Evolutionary conservation across 2,797 vertebrate species (phyloP).

Genomic region (Botia kubotai): DNA sequence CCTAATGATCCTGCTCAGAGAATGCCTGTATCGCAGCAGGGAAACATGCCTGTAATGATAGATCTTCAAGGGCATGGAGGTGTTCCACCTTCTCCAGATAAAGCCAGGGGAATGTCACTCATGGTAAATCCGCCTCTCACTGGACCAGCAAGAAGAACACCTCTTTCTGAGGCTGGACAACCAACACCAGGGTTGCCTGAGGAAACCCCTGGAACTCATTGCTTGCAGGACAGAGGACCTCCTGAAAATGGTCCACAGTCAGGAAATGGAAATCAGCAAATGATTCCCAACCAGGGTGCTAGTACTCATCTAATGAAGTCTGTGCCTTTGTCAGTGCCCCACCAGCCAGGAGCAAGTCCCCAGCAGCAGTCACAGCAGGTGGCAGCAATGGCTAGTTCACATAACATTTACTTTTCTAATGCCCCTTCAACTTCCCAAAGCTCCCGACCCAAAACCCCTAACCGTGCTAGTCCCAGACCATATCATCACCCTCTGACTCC

Average conservation of each 20-base stretch:
- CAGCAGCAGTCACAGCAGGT: constrained; percentile 83
- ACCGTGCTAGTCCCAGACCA: constrained; percentile 94
- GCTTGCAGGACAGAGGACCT: constrained; percentile 83
- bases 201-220: constrained; percentile 79
- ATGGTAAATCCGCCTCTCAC: constrained; percentile 86
- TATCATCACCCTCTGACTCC: constrained; percentile 98
- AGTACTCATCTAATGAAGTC: constrained; percentile 91
- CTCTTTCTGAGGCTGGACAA: constrained; percentile 87
- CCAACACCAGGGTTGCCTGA: constrained; percentile 84
- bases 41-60: constrained; percentile 92
- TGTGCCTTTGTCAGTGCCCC: constrained; percentile 83
- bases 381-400: constrained; percentile 81
- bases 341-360: constrained; percentile 89
- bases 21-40: constrained; percentile 87
- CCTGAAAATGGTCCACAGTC: constrained; percentile 81
- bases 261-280: constrained; percentile 87
- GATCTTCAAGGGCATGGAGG: constrained; percentile 90
- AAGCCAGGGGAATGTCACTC: constrained; percentile 87
- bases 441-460: constrained; percentile 96
- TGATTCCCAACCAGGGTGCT: constrained; percentile 83
- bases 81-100: constrained; percentile 93
- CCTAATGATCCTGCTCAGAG: constrained; percentile 84
- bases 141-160: constrained; percentile 86
- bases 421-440: constrained; percentile 91
- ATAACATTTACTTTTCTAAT: constrained; percentile 89